Base-by-base conservation (phyloP, 2,888 invertebrate genomes). In the Anthophora plumipes region DNA sequence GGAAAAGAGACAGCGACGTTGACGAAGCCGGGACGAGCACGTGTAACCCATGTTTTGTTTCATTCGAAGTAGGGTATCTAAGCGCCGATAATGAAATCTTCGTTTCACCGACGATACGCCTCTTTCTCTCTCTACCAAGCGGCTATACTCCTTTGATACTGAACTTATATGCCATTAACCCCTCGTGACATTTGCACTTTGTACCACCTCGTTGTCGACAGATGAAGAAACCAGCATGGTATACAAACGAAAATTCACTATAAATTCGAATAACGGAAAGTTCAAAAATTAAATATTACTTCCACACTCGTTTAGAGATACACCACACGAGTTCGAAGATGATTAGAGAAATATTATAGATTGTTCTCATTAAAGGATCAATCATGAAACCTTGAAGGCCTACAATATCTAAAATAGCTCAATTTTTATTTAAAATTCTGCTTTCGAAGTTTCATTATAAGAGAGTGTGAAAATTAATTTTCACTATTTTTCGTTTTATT, bases 31-130 rank as follows among this genome's bases (percentile, higher is more conserved):
- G 31, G 60, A 71, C 31, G 61, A 71, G 80, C 86, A 80, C 83
- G 85, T 84, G 83, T 66, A 77, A 79, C 57, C 69, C 77, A 71
- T 67, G 84, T 83, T 83, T 87, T 83, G 85, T 87, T 87, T 87
- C 68, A 77, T 76, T 78, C 52, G 83, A 89, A 89, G 77, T 89
- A 88, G 89, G 89, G 84, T 89, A 90, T 90, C 89, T 86, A 85
- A 85, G 79, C 81, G 75, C 82, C 79, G 89, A 90, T 89, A 89
- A 88, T 76, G 83, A 85, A 85, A 86, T 87, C 84, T 80, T 76
- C 46, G 76, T 78, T 81, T 77, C 82, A 76, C 61, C 75, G 64
- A 55, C 69, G 67, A 80, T 75, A 78, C 73, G 79, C 79, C 80
- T 68, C 83, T 71, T 59, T 70, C 43, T 50, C 68, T 80, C 76